Evolutionary conservation across 2,797 vertebrate genomes (phyloP).

Genomic region (Tenualosa thibaudeaui): DNA sequence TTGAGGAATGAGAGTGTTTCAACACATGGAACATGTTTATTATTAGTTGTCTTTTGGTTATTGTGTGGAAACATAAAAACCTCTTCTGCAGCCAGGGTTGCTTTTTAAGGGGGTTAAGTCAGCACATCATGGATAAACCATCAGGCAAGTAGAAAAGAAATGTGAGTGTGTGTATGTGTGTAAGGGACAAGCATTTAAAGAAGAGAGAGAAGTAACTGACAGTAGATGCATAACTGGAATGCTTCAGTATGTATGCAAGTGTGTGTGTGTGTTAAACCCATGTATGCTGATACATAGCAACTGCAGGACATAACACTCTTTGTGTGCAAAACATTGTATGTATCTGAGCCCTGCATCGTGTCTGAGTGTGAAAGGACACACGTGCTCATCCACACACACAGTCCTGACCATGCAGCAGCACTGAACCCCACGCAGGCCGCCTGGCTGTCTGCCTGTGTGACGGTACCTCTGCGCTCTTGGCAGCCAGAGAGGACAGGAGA

Average conservation of each 20-base stretch:
- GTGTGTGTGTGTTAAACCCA: background rate
- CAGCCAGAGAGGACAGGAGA: conserved; percentile 66
- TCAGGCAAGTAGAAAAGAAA: background rate
- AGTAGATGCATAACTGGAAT: background rate
- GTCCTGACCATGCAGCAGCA: background rate
- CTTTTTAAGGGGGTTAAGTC: background rate
- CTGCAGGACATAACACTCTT: background rate
- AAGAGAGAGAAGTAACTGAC: background rate
- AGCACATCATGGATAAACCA: background rate
- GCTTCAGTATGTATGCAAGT: background rate
- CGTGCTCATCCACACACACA: no score
- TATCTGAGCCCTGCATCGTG: background rate
- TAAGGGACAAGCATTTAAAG: background rate
- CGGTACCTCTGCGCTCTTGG: conserved; percentile 71
- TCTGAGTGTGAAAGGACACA: background rate
- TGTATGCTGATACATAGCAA: background rate
- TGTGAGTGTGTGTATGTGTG: background rate
- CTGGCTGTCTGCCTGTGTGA: background rate
- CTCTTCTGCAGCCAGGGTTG: background rate
- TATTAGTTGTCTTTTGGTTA: background rate
- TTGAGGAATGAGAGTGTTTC: background rate
- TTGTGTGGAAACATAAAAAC: background rate
- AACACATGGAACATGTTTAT: background rate
- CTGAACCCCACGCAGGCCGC: background rate
- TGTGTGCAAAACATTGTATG: background rate